Evolutionary conservation across 2,888 invertebrate genomes (phyloP).

Genomic region (Protonemura montana): DNA sequence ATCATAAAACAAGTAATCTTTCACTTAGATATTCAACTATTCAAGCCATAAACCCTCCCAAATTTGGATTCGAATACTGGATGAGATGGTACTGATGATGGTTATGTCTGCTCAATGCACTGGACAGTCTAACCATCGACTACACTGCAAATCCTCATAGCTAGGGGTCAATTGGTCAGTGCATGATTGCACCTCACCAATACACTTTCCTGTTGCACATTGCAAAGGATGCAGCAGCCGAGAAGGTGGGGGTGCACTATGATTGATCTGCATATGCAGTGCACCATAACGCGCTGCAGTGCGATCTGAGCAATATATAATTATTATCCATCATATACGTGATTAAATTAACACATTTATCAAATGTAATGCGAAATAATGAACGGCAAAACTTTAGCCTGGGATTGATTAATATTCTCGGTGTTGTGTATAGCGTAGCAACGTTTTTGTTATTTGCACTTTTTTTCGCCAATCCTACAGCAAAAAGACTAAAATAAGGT

Average conservation of each 20-base stretch:
- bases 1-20: background rate
- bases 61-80: background rate
- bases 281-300: background rate
- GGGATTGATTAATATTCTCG: constrained; percentile 8
- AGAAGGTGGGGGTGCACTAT: constrained; percentile 27
- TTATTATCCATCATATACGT: constrained; percentile 30
- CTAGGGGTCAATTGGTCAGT: constrained; percentile 24
- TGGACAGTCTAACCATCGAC: constrained; percentile 16
- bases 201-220: constrained; percentile 22
- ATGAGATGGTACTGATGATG: background rate
- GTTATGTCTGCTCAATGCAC: background rate
- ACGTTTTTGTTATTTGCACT: background rate
- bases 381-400: constrained; percentile 8
- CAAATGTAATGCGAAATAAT: constrained; percentile 30
- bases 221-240: background rate
- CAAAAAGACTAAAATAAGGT: background rate
- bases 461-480: background rate
- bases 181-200: constrained; percentile 9
- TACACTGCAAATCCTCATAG: background rate
- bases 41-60: background rate
- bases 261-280: constrained; percentile 29
- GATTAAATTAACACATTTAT: constrained; percentile 37
- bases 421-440: background rate
- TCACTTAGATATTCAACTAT: constrained; percentile 16
- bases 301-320: constrained; percentile 12